Base-by-base conservation (phyloP, 1,140 invertebrate genomes). In the Heliconius nattereri region DNA sequence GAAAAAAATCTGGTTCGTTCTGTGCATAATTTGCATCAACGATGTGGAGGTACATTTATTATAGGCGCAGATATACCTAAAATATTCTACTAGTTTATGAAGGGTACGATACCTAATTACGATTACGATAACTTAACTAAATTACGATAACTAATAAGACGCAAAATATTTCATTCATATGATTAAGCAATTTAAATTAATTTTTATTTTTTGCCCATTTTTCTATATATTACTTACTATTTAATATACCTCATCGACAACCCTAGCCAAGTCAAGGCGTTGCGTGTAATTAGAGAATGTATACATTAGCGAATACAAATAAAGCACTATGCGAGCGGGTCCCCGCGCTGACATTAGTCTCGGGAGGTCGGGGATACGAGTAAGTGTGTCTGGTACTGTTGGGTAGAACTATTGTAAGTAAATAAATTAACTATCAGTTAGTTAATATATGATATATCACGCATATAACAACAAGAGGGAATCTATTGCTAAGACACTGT, bases 261-360 rank as follows among this genome's bases (percentile, higher is more conserved):
- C 92, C 92, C 90, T 94, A 85, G 37, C 29, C 73, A 80, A 81
- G 37, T 78, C 79, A 86, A 91, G 89, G 90, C 91, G 89, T 92
- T 94, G 91, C 92, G 91, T 94, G 92, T 94, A 94, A 93, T 94
- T 93, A 94, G 91, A 92, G 91, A 92, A 92, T 93, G 91, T 93
- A 92, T 92, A 94, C 92, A 94, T 94, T 94, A 94, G 87, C 89
- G 81, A 94, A 90, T 92, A 94, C 91, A 94, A 94, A 94, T 93
- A 94, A 94, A 93, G 86, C 88, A 94, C 91, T 92, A 93, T 93
- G 86, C 86, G 86, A 90, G 90, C 86, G 87, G 85, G 80, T 82
- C 90, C 89, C 85, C 89, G 88, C 86, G 90, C 85, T 86, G 88
- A 93, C 91, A 92, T 93, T 93, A 93, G 92, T 94, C 91, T 92